These are phyloP conservation scores for Sympetrum striolatum DNA, from an alignment of 2,888 invertebrate genomes.

Conservation along the genomic window DNA sequence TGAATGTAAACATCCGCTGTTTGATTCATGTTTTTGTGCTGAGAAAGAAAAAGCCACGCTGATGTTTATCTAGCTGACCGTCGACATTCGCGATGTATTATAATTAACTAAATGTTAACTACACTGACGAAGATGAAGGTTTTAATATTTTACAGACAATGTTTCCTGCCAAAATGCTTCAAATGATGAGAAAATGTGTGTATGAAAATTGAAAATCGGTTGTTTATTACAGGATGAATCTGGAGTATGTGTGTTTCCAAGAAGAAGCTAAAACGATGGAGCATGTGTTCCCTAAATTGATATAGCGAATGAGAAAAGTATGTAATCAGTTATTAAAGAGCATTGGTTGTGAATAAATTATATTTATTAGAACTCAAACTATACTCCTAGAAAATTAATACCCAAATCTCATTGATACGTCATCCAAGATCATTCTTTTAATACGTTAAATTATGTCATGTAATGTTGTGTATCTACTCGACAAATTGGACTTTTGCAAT, in stretches of 20 bases:
- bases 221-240: not conserved
- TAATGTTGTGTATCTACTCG: too few species aligned
- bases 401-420: too few species aligned
- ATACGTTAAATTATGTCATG: too few species aligned
- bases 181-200: not conserved
- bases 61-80: not conserved
- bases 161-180: not conserved
- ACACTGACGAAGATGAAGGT: not conserved
- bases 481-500: too few species aligned
- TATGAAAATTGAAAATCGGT: not conserved
- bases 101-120: not conserved
- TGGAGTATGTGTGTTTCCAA: not conserved
- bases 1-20: too few species aligned
- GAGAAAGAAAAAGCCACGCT: not conserved
- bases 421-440: too few species aligned
- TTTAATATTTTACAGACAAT: not conserved
- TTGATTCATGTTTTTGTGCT: not conserved
- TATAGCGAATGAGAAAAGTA: not conserved
- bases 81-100: not conserved
- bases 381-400: too few species aligned
- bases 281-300: not conserved
- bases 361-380: too few species aligned
- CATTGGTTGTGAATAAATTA: constrained; percentile 10
- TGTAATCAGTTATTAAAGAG: constrained; percentile 24
- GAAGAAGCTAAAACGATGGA: not conserved